Base-by-base conservation (phyloP, 1,140 invertebrate species). In the Hestina assimilis region DNA sequence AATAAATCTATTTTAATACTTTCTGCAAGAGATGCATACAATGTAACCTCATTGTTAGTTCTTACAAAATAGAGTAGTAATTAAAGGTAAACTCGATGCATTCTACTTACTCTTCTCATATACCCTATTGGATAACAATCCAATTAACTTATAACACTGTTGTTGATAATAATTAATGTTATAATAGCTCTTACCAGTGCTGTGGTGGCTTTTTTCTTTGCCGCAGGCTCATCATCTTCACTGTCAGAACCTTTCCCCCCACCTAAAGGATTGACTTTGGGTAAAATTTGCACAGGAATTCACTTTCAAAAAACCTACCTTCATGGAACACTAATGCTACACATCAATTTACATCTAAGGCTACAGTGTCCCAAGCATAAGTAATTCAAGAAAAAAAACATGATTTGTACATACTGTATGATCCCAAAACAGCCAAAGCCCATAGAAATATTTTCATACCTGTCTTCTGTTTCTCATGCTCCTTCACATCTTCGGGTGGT, bases 401-500 rank as follows among this genome's bases (percentile, higher is more conserved):
- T 62, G 56, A 71, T 69, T 38, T 69, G 81, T 87, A 87, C 84
- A 84, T 87, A 87, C 84, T 82, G 72, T 66, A 69, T 63, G 72
- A 72, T 83, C 79, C 81, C 72, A 75, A 80, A 72, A 68, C 70
- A 69, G 70, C 64, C 38, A 66, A 65, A 58, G 56, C 46, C 55
- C 23, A 64, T 54, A 72, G 74, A 66, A 74, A 70, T 69, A 69
- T 55, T 80, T 87, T 87, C 85, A 87, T 87, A 89, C 89, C 92
- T 87, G 92, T 91, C 87, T 95, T 95, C 79, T 96, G 94, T 74
- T 93, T 93, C 89, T 99, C 97, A 90, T 99, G 98, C 83, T 98
- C 96, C 80, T 95, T 95, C 29, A 98, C 81, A 91, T 99, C 98
- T 75, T 96, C 96, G 60, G 96, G 93, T 15, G 99, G 98, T 75